Evolutionary conservation across 2,888 invertebrate species (phyloP).

Genomic region (Ophion slaviceki): DNA sequence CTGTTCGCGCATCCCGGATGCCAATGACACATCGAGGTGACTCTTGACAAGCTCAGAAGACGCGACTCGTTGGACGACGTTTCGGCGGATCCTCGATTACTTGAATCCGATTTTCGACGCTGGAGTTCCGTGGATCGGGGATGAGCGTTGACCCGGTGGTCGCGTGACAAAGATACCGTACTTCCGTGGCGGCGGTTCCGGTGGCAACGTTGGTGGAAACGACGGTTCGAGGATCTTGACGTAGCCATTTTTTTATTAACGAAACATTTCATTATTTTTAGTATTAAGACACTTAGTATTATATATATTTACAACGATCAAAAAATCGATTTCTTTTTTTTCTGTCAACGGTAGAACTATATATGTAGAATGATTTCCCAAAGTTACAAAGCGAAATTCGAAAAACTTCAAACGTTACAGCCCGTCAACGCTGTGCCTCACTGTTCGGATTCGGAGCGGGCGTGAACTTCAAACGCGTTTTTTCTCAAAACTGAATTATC

Average conservation of each 20-base stretch:
- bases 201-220: conserved; percentile 77
- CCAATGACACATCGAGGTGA: conserved; percentile 52
- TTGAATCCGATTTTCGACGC: conserved; percentile 77
- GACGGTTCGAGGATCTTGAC: conserved; percentile 80
- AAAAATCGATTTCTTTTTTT: no score
- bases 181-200: conserved; percentile 79
- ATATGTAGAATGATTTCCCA: no score
- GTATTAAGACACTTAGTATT: no score
- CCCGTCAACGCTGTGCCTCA: no score
- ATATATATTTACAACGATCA: no score
- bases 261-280: no score
- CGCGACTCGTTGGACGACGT: conserved; percentile 73
- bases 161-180: conserved; percentile 80
- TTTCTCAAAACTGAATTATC: no score
- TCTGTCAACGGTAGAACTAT: no score
- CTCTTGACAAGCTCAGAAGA: conserved; percentile 43
- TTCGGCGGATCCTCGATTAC: conserved; percentile 74
- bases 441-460: no score
- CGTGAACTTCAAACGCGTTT: no score
- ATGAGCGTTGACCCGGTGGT: conserved; percentile 73
- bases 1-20: conserved; percentile 35
- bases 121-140: conserved; percentile 63
- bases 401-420: no score
- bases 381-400: no score
- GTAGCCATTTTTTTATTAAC: not conserved